Evolutionary conservation across 2,797 vertebrate species (phyloP).

Genomic region (Synanceia verrucosa): DNA sequence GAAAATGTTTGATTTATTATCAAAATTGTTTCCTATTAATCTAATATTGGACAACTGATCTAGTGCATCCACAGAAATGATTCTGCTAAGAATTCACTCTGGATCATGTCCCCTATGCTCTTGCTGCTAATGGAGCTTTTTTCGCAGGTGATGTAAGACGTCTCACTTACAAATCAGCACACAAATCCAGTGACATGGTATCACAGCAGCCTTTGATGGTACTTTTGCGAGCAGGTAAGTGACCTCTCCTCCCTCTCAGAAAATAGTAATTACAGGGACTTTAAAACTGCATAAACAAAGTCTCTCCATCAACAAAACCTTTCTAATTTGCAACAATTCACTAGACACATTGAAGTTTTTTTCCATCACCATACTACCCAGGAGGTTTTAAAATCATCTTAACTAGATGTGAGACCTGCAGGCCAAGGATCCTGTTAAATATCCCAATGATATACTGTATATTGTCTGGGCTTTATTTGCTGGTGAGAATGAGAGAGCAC

Average conservation of each 20-base stretch:
- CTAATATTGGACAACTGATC: too few relatives aligned
- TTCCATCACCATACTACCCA: not conserved
- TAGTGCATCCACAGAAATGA: not conserved
- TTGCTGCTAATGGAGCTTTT: conserved; percentile 16
- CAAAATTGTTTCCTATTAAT: too few relatives aligned
- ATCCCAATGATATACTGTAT: conserved; percentile 20
- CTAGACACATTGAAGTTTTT: too few relatives aligned
- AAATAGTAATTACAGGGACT: conserved; percentile 29
- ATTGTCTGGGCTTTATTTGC: conserved; percentile 32
- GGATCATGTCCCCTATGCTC: not conserved
- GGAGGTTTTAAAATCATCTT: not conserved
- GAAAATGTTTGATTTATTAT: too few relatives aligned
- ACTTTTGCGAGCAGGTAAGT: conserved; percentile 28
- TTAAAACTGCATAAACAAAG: not conserved
- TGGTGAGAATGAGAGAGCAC: conserved; percentile 64
- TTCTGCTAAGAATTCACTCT: not conserved
- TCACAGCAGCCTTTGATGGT: conserved; percentile 36
- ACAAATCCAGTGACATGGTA: not conserved
- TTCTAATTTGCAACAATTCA: too few relatives aligned
- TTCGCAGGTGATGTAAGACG: conserved; percentile 12
- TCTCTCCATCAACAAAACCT: not conserved
- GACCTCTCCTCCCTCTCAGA: conserved; percentile 15
- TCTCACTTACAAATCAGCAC: conserved; percentile 25
- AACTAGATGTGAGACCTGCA: too few relatives aligned
- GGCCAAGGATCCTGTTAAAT: conserved; percentile 7